Conservation (phyloP, 2,888 invertebrate species). For the Protophormia terraenovae region DNA sequence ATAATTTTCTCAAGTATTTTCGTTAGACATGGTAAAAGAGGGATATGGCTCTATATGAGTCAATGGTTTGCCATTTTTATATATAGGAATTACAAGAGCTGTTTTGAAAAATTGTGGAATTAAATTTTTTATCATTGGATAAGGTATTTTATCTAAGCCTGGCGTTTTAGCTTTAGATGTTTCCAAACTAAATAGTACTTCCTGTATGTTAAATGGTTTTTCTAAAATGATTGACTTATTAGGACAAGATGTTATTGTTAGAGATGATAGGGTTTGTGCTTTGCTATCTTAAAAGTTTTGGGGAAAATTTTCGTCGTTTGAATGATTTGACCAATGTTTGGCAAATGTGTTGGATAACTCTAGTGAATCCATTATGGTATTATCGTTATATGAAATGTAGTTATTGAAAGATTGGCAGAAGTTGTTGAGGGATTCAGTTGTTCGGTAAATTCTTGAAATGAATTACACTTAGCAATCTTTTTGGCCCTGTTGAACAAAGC, state of each 20-base stretch:
- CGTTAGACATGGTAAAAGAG: neutral
- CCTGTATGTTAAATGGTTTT: no score
- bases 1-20: slow-evolving; percentile 2
- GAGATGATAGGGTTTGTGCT: neutral
- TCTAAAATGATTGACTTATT: no score
- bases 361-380: neutral
- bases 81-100: neutral
- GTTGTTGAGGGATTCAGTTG: neutral
- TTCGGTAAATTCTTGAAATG: neutral
- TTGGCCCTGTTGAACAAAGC: no score
- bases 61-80: neutral
- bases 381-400: neutral
- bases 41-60: neutral
- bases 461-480: neutral
- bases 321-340: neutral
- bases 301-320: neutral
- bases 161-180: neutral
- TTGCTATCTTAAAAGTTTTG: neutral
- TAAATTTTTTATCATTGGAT: neutral
- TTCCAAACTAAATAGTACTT: neutral
- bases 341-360: neutral
- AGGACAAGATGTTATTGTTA: neutral
- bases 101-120: slow-evolving; percentile 5
- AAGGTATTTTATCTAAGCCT: slow-evolving; percentile 11
- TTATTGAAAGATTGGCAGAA: neutral